Base-by-base conservation (phyloP, 2,888 invertebrate species). In the Cephus spinipes region DNA sequence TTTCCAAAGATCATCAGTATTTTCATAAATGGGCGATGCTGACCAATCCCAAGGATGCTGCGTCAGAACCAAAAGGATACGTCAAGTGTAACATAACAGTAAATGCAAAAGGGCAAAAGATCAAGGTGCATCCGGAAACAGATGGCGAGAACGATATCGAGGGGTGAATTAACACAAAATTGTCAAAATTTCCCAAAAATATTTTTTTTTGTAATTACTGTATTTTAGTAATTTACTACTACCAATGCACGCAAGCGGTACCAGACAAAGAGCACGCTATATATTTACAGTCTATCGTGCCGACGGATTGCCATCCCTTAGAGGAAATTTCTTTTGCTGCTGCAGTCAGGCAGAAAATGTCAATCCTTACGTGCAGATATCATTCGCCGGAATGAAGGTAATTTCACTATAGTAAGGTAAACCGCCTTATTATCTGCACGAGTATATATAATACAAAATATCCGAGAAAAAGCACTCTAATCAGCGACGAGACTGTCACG, bases 1-100 rank as follows among this genome's bases (percentile, higher is more conserved):
- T 87, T 85, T 55, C 0, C 23, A 9, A 55, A 95, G 96, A 95
- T 92, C 97, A 96, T 87, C 95, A 95, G 89, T 96, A 96, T 87
- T 95, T 95, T 88, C 96, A 96, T 89, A 97, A 97, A 92, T 98
- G 98, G 98, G 96, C 95, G 0, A 94, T 96, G 87, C 92, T 98
- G 71, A 94, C 94, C 36, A 93, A 95, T 79, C 95, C 95, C 0
- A 94, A 95, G 55, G 94, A 94, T 82, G 92, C 93, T 4, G 90
- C 91, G 0, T 92, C 92, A 0, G 94, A 94, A 0, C 92, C 94
- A 0, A 94, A 94, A 83, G 98, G 97, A 1, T 97, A 96, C 88
- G 91, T 98, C 32, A 97, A 97, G 92, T 94, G 97, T 80, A 97
- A 97, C 88, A 93, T 98, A 80, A 94, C 94, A 1, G 95, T 98